Base-by-base conservation (phyloP, 2,797 vertebrate genomes). In the Catostomus latipinnis region DNA sequence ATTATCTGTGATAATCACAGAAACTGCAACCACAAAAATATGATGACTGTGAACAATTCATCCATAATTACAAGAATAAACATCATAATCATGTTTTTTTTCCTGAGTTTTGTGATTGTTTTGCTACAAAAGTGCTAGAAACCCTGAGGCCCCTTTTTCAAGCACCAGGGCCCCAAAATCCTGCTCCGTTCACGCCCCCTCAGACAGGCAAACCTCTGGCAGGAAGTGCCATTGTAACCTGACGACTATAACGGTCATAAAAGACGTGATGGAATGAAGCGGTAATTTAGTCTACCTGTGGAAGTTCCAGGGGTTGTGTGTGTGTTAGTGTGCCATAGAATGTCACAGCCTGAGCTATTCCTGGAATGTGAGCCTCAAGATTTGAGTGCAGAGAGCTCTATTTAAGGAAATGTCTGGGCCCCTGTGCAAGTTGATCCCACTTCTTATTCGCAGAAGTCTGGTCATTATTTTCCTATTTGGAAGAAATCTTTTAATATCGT, bases 381-480 rank as follows among this genome's bases (percentile, higher is more conserved):
- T 84, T 78, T 75, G 84, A 91, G 91, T 87, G 86, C 88, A 89
- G 89, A 88, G 87, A 90, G 83, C 89, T 89, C 92, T 94, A 93
- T 93, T 92, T 93, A 92, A 93, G 91, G 92, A 92, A 92, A 93
- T 91, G 87, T 86, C 86, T 87, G 87, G 86, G 89, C 84, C 89
- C 87, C 81, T 63, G 73, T 6, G 67, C 65, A 60, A 73, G 56
- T 74, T 75, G 63, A 74, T 80, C 76, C 84, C 86, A 62, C 80
- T 86, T 76, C 85, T 88, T 82, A 83, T 82, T 86, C 78, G 8
- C 53, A 82, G 68, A 90, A 85, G 80, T 89, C 82, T 86, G 62
- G 87, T 82, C 63, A 85, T 89, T 84, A 88, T 91, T 90, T 90
- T 91, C 87, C 90, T 90, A 86, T 88, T 86, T 85, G 83, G 76